Evolutionary conservation across 2,113 vertebrate species (phyloP).

Genomic region (Melanotaenia duboulayi): DNA sequence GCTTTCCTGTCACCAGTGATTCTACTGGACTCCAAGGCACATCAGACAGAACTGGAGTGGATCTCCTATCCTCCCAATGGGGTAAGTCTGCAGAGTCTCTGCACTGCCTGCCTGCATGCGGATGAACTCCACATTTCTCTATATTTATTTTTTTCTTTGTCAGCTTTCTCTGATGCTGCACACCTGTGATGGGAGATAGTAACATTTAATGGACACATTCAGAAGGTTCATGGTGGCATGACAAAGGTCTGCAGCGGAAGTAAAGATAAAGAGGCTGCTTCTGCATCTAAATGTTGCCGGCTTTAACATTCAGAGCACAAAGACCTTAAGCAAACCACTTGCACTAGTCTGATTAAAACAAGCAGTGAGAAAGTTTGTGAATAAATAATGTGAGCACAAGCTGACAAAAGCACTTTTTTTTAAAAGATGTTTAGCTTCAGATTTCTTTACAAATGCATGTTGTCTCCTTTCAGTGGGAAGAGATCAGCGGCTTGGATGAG

Average conservation of each 20-base stretch:
- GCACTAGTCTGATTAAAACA: constrained; percentile 48
- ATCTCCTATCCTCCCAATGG: constrained; percentile 98
- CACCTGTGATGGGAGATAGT: constrained; percentile 31
- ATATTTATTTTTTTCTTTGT: background rate
- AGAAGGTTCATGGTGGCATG: background rate
- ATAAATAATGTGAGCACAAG: constrained; percentile 55
- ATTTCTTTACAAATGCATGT: no score
- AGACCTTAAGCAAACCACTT: constrained; percentile 41
- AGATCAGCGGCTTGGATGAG: constrained; percentile 99
- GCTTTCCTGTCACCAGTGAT: constrained; percentile 88
- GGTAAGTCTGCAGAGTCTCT: constrained; percentile 83
- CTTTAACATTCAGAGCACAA: constrained; percentile 54
- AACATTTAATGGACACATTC: constrained; percentile 15
- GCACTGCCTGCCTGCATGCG: constrained; percentile 9
- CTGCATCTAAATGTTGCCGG: constrained; percentile 13
- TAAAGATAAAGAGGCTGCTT: constrained; percentile 17
- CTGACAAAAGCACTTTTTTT: constrained; percentile 31
- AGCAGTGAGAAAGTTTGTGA: constrained; percentile 40
- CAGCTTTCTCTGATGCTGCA: constrained; percentile 24
- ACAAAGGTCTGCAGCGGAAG: background rate
- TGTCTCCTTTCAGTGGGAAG: constrained; percentile 92
- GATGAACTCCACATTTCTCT: constrained; percentile 13
- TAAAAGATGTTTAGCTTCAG: constrained; percentile 38
- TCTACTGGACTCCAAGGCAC: constrained; percentile 98
- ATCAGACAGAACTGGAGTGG: constrained; percentile 99